Evolutionary conservation across 2,797 vertebrate species (phyloP).

Genomic region (Pogonophryne albipinna): DNA sequence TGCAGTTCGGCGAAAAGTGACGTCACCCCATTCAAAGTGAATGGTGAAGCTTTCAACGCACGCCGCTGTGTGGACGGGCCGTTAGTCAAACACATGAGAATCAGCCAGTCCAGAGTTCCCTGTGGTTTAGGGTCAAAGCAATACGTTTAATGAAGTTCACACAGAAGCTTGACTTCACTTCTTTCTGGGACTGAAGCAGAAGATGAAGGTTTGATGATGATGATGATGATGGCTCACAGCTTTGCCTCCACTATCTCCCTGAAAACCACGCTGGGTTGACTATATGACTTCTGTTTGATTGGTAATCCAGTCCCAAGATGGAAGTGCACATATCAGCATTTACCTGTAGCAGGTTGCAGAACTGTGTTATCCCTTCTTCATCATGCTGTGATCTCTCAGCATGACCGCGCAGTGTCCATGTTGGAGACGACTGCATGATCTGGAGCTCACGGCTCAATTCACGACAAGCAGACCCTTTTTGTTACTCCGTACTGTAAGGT

Average conservation of each 20-base stretch:
- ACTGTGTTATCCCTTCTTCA: not conserved
- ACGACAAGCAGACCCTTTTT: no score
- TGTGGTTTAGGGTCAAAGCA: not conserved
- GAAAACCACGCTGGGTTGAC: no score
- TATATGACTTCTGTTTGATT: no score
- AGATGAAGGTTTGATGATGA: no score
- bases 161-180: not conserved
- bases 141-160: not conserved
- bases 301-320: not conserved
- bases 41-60: no score
- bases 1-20: no score
- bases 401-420: no score
- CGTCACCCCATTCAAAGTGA: no score
- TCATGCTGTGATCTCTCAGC: not conserved
- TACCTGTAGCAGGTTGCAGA: not conserved
- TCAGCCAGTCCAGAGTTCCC: not conserved
- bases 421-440: not conserved
- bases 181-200: not conserved
- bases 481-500: no score
- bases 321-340: not conserved
- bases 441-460: not conserved
- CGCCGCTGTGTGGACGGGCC: no score
- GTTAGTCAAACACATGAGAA: not conserved
- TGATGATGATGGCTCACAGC: no score
- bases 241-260: no score